These are phyloP conservation scores for Montipora capitata DNA, from an alignment of 92 coral and sea anemone genomes.

Conservation along the genomic window DNA sequence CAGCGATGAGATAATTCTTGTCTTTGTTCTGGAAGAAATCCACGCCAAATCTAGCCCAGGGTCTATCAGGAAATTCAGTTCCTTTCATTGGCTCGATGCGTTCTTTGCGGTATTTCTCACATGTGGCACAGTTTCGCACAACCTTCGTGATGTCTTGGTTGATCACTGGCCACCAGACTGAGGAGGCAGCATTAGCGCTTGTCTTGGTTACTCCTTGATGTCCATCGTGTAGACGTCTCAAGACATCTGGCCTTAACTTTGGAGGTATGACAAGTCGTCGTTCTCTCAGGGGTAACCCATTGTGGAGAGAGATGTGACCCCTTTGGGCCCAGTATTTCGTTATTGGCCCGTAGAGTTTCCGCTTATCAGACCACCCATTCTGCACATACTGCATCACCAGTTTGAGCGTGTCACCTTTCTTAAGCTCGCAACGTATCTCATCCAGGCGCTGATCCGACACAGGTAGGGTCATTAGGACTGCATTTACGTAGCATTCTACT, in stretches of 20 bases:
- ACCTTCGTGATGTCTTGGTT: constrained; percentile 31
- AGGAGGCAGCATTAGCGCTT: constrained; percentile 25
- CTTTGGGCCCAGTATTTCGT: constrained; percentile 55
- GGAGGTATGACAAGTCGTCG: constrained; percentile 62
- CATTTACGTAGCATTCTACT: constrained; percentile 44
- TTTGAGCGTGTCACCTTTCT: constrained; percentile 53
- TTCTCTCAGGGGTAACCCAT: constrained; percentile 71
- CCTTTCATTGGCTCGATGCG: too few species aligned
- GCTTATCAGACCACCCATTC: constrained; percentile 73
- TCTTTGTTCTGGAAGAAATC: too few species aligned
- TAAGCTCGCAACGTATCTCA: constrained; percentile 43
- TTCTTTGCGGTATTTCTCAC: too few species aligned
- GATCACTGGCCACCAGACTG: constrained; percentile 63
- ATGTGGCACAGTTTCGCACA: constrained; percentile 41
- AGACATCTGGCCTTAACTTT: constrained; percentile 34
- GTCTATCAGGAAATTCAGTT: too few species aligned
- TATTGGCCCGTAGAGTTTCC: constrained; percentile 37
- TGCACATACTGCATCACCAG: constrained; percentile 38
- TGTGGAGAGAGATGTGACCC: constrained; percentile 63
- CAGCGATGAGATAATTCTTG: too few species aligned
- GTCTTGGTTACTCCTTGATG: constrained; percentile 64
- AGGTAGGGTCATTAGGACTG: constrained; percentile 50
- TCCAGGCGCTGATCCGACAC: constrained; percentile 61
- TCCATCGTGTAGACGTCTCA: constrained; percentile 51
- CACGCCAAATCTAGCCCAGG: too few species aligned